Base-by-base conservation (phyloP, 2,888 invertebrate genomes). In the Melanostoma scalare region DNA sequence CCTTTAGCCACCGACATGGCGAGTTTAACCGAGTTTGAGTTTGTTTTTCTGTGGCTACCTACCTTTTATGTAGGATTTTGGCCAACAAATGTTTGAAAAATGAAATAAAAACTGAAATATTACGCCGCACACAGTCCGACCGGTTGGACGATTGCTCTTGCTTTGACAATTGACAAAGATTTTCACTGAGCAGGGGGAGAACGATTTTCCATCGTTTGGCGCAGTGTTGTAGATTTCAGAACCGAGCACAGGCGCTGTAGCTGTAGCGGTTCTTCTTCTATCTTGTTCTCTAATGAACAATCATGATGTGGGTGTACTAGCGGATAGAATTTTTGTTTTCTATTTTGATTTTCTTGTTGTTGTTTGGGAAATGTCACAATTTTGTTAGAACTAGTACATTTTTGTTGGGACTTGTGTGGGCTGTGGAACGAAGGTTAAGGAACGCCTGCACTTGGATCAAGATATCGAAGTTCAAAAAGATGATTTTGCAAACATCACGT, bases 71-170 rank as follows among this genome's bases (percentile, higher is more conserved):
- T 33, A 42, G 44, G 20, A 38, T 44, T 31, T 44, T 38, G 55
- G 40, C 10, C 31, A 20, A 67, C 61, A 73, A 33, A 67, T 71
- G 61, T 67, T 77, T 67, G 38, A 42, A 46, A 60, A 69, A 55
- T 9, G 53, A 55, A 81, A 53, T 4, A 50, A 71, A 77, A 82
- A 67, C 44, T 48, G 53, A 72, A 44, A 44, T 42, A 65, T 42
- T n/a, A 63, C 73, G 78, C 77, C 73, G 69, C 73, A 42, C 68
- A 63, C 69, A 44, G 53, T 58, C 68, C 73, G 31, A 50, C 69
- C 68, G 58, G 63, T 53, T 58, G 69, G 77, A 78, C 82, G 69
- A 73, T 69, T 78, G 35, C 82, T 82, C 82, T 78, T 20, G 77
- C 73, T 82, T 78, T 82, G 82, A 82, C 77, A 82, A 68, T 44